Conservation (phyloP, 2,797 vertebrate genomes). For the Carapus acus region DNA sequence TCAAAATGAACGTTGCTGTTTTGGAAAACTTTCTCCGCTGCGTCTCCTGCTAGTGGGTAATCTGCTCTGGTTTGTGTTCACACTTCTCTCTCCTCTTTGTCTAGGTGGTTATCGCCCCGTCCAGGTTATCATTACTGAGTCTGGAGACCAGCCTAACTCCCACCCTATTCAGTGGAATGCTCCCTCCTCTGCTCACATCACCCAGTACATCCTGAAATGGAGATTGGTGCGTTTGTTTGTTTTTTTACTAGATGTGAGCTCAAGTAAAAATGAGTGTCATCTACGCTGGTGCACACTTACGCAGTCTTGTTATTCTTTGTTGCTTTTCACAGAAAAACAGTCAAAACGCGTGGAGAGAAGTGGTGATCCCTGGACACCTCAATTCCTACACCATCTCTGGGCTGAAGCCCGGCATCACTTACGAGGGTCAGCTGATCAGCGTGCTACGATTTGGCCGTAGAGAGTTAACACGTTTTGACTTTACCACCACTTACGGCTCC, state of each 20-base stretch:
- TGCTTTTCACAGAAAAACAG: slow-evolving; percentile 79
- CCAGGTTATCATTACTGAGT: slow-evolving; percentile 92
- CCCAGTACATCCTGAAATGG: slow-evolving; percentile 92
- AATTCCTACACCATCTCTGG: slow-evolving; percentile 95
- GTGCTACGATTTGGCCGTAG: slow-evolving; percentile 80
- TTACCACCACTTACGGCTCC: slow-evolving; percentile 84
- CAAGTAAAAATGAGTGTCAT: no score
- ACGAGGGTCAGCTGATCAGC: slow-evolving; percentile 95
- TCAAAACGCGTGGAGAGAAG: slow-evolving; percentile 80
- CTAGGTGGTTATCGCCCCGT: slow-evolving; percentile 83
- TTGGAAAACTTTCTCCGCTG: no score
- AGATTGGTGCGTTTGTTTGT: slow-evolving; percentile 77
- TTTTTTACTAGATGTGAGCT: no score
- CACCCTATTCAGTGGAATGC: slow-evolving; percentile 96
- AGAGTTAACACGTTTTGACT: slow-evolving; percentile 92
- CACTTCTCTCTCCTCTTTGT: slow-evolving; percentile 9
- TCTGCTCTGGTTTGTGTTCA: no score
- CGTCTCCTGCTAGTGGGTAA: no score
- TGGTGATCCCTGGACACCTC: slow-evolving; percentile 83
- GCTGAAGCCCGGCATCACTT: slow-evolving; percentile 85
- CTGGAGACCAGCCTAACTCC: slow-evolving; percentile 85
- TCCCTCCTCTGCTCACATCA: slow-evolving; percentile 84
- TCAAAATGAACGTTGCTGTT: no score
- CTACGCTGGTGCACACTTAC: no score
- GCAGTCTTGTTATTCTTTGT: background rate